Conservation (phyloP, 2,888 invertebrate species). For the Euzophera pinguis region DNA sequence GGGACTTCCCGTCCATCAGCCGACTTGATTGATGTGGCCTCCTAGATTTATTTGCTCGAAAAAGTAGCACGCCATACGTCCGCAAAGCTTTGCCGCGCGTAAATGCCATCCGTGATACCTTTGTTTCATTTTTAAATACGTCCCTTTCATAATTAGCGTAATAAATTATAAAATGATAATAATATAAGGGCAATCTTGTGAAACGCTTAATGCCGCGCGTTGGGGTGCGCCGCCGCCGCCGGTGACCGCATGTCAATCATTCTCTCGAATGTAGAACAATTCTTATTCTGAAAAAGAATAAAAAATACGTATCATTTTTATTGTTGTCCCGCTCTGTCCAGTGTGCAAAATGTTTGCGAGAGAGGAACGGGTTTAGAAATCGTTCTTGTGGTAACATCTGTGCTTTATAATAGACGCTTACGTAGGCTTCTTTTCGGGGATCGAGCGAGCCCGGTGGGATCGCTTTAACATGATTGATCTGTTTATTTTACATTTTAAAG, state of each 20-base stretch:
- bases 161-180: slow-evolving; percentile 80
- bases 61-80: slow-evolving; percentile 68
- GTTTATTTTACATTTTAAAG: slow-evolving; percentile 80
- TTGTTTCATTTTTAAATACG: slow-evolving; percentile 77
- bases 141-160: slow-evolving; percentile 76
- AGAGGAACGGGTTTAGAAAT: slow-evolving; percentile 56
- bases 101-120: slow-evolving; percentile 65
- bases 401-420: slow-evolving; percentile 78
- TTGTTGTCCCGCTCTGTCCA: slow-evolving; percentile 53
- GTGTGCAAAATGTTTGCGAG: slow-evolving; percentile 33
- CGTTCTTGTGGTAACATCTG: slow-evolving; percentile 76
- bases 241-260: slow-evolving; percentile 78
- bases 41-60: slow-evolving; percentile 73
- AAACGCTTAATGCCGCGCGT: slow-evolving; percentile 67
- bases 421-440: slow-evolving; percentile 78
- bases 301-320: slow-evolving; percentile 71
- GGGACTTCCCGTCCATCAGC: slow-evolving; percentile 71
- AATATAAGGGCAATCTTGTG: slow-evolving; percentile 74
- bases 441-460: slow-evolving; percentile 75
- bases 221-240: slow-evolving; percentile 66
- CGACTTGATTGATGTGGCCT: slow-evolving; percentile 76
- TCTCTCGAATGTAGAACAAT: slow-evolving; percentile 76
- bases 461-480: slow-evolving; percentile 79
- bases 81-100: slow-evolving; percentile 63
- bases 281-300: slow-evolving; percentile 74